These are phyloP conservation scores for Lates japonicus DNA, from an alignment of 2,797 vertebrate species.

Conservation along the genomic window DNA sequence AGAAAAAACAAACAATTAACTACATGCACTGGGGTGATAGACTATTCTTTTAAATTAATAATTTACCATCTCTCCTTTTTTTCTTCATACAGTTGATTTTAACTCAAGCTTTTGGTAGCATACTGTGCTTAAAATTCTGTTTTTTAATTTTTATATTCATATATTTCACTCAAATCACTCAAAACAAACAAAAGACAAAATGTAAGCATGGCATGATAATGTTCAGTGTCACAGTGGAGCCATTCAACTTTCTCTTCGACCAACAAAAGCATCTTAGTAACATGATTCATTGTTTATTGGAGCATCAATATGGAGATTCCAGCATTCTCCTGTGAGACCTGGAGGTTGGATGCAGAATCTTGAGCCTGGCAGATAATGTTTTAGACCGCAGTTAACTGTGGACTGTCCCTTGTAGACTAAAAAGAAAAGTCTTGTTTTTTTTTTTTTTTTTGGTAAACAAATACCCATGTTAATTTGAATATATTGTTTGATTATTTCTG, in stretches of 20 bases:
- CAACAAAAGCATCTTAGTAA: constrained; percentile 74
- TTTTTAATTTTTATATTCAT: neutral
- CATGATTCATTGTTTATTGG: constrained; percentile 87
- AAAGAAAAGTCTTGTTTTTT: constrained; percentile 50
- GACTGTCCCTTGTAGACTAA: constrained; percentile 60
- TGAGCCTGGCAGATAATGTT: constrained; percentile 87
- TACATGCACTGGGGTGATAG: neutral
- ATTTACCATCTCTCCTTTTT: constrained; percentile 14
- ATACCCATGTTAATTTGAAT: constrained; percentile 41
- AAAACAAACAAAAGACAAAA: neutral
- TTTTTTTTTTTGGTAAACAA: constrained; percentile 38
- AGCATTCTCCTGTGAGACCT: constrained; percentile 88
- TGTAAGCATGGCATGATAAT: constrained; percentile 9
- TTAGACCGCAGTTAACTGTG: constrained; percentile 79
- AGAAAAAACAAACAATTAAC: neutral
- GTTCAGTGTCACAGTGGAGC: constrained; percentile 19
- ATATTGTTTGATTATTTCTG: constrained; percentile 25
- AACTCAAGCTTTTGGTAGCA: constrained; percentile 37
- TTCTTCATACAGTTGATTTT: constrained; percentile 29
- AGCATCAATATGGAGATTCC: constrained; percentile 87
- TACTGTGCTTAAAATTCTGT: constrained; percentile 39
- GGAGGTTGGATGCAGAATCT: constrained; percentile 89
- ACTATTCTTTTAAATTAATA: neutral
- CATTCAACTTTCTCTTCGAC: constrained; percentile 41
- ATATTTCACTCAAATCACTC: neutral